Evolutionary conservation across 2,797 vertebrate genomes (phyloP).

Genomic region (Xenentodon cancila): DNA sequence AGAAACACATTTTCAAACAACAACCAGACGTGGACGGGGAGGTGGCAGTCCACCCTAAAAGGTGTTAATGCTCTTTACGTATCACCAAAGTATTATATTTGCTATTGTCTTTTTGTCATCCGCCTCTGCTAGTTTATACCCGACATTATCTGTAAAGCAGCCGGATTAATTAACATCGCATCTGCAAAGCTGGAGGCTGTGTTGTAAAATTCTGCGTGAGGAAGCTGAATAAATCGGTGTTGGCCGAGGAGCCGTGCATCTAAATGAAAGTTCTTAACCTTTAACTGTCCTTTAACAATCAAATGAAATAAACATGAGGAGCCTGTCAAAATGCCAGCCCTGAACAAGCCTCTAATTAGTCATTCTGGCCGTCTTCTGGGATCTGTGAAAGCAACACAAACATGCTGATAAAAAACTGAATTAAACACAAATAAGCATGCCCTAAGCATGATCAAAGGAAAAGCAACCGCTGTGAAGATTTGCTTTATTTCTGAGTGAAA

Average conservation of each 20-base stretch:
- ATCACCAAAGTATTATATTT: too few relatives aligned
- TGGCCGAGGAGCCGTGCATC: background rate
- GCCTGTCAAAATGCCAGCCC: background rate
- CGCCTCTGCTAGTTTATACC: background rate
- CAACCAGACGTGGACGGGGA: too few relatives aligned
- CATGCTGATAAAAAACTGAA: background rate
- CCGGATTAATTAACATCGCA: background rate
- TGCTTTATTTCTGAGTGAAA: conserved; percentile 7
- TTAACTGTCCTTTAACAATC: conserved; percentile 11
- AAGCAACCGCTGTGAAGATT: background rate
- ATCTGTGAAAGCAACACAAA: conserved; percentile 14
- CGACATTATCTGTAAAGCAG: background rate
- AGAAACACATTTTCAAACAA: too few relatives aligned
- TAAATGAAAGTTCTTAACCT: conserved; percentile 9
- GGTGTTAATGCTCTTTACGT: too few relatives aligned
- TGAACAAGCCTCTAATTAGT: conserved; percentile 13
- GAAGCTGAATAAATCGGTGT: conserved; percentile 2
- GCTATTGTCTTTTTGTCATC: too few relatives aligned
- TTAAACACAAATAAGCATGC: conserved; percentile 3
- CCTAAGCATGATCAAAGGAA: background rate
- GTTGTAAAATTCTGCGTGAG: conserved; percentile 10
- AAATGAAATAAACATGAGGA: conserved; percentile 25
- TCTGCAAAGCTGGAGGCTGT: background rate
- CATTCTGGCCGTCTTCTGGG: conserved; percentile 6
- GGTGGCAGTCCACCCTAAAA: too few relatives aligned